A percentile compares a stretch with the other conserved stretches of the same genome.
Conservation (phyloP, 1,140 invertebrate species). For the Maniola jurtina region DNA sequence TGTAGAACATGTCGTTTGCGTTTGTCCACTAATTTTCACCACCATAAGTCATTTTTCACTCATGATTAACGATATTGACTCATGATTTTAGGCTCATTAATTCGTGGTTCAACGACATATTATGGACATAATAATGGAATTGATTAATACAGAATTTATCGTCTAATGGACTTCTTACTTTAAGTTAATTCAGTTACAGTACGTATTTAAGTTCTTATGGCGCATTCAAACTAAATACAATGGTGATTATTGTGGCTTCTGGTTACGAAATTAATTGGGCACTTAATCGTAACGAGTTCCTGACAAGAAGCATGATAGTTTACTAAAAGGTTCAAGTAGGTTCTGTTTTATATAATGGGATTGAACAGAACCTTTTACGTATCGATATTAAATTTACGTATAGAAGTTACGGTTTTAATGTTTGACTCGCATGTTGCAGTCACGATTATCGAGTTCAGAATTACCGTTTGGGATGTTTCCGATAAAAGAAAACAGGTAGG, state of each 20-base stretch:
- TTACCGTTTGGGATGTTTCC: background rate
- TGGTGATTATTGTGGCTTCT: conserved; percentile 19
- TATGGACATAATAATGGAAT: no score
- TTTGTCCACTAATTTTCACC: no score
- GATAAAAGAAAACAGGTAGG: background rate
- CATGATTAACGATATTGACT: no score
- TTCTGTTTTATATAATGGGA: background rate
- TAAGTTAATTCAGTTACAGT: conserved; percentile 9
- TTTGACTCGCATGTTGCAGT: background rate
- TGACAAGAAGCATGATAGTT: background rate
- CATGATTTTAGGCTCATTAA: no score
- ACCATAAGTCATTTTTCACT: no score
- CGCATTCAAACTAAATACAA: conserved; percentile 26
- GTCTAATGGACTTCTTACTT: background rate
- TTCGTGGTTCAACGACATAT: no score
- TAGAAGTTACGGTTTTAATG: no score
- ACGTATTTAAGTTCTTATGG: conserved; percentile 21
- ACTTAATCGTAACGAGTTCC: conserved; percentile 8
- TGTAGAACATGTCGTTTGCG: no score
- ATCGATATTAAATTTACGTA: background rate
- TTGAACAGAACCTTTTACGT: background rate
- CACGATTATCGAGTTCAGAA: background rate
- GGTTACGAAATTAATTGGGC: conserved; percentile 20
- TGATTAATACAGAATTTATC: no score
- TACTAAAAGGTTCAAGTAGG: conserved; percentile 1